Conservation (phyloP, 2,797 vertebrate species). For the Staurois parvus region DNA sequence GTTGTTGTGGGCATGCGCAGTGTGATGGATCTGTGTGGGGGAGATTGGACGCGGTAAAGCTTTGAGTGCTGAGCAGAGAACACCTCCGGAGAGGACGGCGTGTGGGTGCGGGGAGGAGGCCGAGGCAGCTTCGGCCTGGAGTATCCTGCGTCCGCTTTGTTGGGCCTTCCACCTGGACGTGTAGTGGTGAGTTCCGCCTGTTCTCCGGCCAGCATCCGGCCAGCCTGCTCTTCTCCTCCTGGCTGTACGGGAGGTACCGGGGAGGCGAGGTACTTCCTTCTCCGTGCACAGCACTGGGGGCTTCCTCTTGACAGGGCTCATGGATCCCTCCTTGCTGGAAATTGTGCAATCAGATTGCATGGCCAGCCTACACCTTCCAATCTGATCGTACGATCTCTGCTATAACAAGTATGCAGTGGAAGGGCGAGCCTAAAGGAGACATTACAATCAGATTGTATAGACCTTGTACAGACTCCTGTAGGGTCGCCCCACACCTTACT, state of each 20-base stretch:
- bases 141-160: background rate
- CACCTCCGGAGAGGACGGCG: background rate
- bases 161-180: background rate
- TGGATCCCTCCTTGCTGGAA: too few species aligned
- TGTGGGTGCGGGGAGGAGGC: background rate
- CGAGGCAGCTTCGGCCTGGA: background rate
- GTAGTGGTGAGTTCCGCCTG: slow-evolving; percentile 38
- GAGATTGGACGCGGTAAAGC: background rate
- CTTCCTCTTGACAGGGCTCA: too few species aligned
- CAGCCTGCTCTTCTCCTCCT: background rate
- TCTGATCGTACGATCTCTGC: too few species aligned
- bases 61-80: background rate
- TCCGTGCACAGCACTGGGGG: too few species aligned
- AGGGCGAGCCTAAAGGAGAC: too few species aligned
- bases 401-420: too few species aligned
- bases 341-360: too few species aligned
- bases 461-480: too few species aligned
- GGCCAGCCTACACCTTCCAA: too few species aligned
- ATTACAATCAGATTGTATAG: too few species aligned
- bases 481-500: too few species aligned
- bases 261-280: too few species aligned
- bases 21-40: background rate
- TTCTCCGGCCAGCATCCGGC: slow-evolving; percentile 2
- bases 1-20: background rate
- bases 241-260: background rate